Percentiles rank a stretch among this genome's conserved stretches.
These are phyloP conservation scores for Acomys russatus DNA, from an alignment of 2,797 vertebrate species.

Conservation along the genomic window DNA sequence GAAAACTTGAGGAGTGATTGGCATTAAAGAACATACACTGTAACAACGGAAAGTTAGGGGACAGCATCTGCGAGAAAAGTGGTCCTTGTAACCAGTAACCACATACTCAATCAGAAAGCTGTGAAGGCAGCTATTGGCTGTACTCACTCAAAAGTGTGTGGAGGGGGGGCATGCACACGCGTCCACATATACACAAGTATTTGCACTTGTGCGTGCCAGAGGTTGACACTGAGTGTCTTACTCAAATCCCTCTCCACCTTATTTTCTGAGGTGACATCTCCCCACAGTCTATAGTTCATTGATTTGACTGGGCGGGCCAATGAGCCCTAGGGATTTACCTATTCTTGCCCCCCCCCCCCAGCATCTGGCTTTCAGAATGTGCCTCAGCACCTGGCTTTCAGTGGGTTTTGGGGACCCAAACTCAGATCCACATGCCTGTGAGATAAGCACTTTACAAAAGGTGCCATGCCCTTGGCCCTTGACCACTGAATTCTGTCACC, in stretches of 20 bases:
- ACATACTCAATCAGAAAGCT: neutral
- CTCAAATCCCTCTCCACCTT: neutral
- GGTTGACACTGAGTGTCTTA: neutral
- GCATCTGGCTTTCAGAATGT: neutral
- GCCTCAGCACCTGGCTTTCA: neutral
- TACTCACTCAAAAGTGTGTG: neutral
- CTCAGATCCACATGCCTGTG: too few species aligned
- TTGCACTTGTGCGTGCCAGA: neutral
- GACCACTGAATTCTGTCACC: neutral
- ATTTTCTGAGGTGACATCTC: neutral
- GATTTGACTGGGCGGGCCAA: neutral
- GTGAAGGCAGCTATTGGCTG: neutral
- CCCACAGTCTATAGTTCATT: neutral
- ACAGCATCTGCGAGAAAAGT: slow-evolving; percentile 8
- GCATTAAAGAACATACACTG: neutral
- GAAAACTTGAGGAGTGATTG: slow-evolving; percentile 22
- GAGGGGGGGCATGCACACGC: too few species aligned
- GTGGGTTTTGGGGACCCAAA: neutral
- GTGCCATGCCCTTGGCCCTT: neutral
- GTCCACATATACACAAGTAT: too few species aligned
- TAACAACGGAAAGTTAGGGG: slow-evolving; percentile 20
- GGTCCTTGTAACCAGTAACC: neutral
- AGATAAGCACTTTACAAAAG: neutral
- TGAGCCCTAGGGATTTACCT: neutral
- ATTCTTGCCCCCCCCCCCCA: neutral